A percentile compares a stretch with the other conserved stretches of the same genome.
Evolutionary conservation across 2,113 vertebrate genomes (phyloP).

Genomic region (Taurulus bubalis): DNA sequence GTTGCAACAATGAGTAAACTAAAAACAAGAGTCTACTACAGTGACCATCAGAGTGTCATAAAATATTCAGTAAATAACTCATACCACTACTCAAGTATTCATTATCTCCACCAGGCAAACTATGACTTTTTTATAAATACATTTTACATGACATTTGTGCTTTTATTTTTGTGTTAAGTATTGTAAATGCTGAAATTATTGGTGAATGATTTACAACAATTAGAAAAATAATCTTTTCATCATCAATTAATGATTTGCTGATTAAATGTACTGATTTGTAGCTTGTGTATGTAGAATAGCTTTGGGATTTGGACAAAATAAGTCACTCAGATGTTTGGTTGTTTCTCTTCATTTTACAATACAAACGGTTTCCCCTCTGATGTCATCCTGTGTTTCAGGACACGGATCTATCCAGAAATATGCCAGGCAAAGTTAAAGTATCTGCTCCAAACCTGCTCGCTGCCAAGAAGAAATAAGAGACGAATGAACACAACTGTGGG

Average conservation of each 20-base stretch:
- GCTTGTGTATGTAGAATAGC: background rate
- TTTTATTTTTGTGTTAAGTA: background rate
- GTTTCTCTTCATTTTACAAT: background rate
- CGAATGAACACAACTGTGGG: background rate
- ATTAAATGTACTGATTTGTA: background rate
- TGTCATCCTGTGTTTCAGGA: conserved; percentile 83
- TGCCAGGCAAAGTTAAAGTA: conserved; percentile 98
- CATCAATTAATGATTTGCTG: background rate
- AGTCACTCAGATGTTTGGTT: background rate
- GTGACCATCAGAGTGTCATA: too few relatives aligned
- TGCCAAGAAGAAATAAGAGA: conserved; percentile 90
- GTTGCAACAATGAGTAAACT: too few relatives aligned
- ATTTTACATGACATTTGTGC: too few relatives aligned
- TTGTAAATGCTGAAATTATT: background rate
- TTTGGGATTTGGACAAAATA: background rate
- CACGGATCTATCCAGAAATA: conserved; percentile 93
- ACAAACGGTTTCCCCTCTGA: background rate
- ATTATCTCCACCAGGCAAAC: too few relatives aligned
- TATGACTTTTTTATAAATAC: too few relatives aligned
- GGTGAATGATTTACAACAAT: background rate
- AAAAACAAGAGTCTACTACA: too few relatives aligned
- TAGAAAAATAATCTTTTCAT: background rate
- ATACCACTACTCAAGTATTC: too few relatives aligned
- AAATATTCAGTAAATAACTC: too few relatives aligned
- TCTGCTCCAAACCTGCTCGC: conserved; percentile 94